Evolutionary conservation across 2,113 vertebrate species (phyloP).

Genomic region (Microtus montanus): DNA sequence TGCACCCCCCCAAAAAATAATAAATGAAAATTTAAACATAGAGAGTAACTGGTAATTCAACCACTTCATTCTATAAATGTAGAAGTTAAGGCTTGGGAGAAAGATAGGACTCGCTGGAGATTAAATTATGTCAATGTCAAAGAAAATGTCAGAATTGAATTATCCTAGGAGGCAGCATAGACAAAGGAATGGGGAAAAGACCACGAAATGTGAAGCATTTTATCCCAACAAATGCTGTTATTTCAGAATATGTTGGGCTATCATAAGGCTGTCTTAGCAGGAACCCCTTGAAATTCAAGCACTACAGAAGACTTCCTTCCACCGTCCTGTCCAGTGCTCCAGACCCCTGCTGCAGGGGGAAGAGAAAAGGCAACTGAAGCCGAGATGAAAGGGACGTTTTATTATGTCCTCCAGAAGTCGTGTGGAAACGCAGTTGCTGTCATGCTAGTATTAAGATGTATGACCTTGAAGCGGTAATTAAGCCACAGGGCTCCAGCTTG

Average conservation of each 20-base stretch:
- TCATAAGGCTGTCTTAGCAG: not conserved
- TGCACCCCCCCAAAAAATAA: not conserved
- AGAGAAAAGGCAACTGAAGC: not conserved
- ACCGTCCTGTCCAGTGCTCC: not conserved
- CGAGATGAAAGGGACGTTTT: not conserved
- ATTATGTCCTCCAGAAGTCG: not conserved
- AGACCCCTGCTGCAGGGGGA: not conserved
- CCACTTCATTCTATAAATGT: not conserved
- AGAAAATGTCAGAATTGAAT: not conserved
- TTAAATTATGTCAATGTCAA: not conserved
- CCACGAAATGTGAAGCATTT: not conserved
- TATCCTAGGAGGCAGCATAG: not conserved
- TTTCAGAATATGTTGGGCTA: not conserved
- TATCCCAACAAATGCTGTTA: no score
- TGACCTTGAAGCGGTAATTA: not conserved
- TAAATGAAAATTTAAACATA: not conserved
- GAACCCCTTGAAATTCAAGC: not conserved
- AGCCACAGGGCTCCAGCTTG: not conserved
- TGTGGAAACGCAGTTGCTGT: not conserved
- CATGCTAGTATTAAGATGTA: not conserved
- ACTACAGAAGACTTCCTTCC: not conserved
- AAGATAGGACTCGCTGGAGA: not conserved
- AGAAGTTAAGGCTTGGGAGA: not conserved
- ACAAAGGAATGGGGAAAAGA: not conserved
- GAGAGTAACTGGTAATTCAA: not conserved